Base-by-base conservation (phyloP, 1,140 invertebrate species). In the Gryllus bimaculatus region DNA sequence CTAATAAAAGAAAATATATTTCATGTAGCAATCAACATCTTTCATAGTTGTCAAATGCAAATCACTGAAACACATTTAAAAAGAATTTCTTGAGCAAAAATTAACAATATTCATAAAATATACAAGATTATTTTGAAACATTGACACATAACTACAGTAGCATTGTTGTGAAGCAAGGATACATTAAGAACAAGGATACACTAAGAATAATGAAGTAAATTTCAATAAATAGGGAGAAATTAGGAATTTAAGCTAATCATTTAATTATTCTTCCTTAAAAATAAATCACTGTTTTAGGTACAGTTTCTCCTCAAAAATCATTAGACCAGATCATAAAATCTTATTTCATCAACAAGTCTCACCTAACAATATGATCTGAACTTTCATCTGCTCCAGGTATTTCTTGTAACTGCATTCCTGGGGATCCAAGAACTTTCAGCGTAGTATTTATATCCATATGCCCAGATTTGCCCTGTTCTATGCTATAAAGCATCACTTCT, bases 401-500 rank as follows among this genome's bases (percentile, higher is more conserved):
- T 15, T 89, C 86, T 7, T 83, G 82, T 8, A 86, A 82, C 80
- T 87, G 83, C 84, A 83, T 88, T 83, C 82, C 74, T 80, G 84
- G 86, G 80, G 84, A 87, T 80, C 89, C 89, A 21, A 92, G 82
- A n/a, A 91, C 87, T 79, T 89, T 84, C 54, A 92, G 81, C 3
- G 91, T 91, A 6, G 88, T 87, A 13, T 90, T 86, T 8, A 92
- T 83, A 82, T 92, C 86, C 26, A 88, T 87, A 48, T 79, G 78
- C 8, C 84, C 85, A 78, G 87, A 86, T 79, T 87, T 85, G 10
- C 85, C 83, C 82, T 91, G 88, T 79, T 88, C 84, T 47, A 92
- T 88, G 81, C 92, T 93, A 85, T 92, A 92, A 39, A 88, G 85
- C 83, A 93, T 92, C 76, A 97, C 89, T 84, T 94, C 91, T 0